phyloP scores from a whole-genome alignment of 2,797 vertebrate species.

The Euphonia xanthogaster region DNA sequence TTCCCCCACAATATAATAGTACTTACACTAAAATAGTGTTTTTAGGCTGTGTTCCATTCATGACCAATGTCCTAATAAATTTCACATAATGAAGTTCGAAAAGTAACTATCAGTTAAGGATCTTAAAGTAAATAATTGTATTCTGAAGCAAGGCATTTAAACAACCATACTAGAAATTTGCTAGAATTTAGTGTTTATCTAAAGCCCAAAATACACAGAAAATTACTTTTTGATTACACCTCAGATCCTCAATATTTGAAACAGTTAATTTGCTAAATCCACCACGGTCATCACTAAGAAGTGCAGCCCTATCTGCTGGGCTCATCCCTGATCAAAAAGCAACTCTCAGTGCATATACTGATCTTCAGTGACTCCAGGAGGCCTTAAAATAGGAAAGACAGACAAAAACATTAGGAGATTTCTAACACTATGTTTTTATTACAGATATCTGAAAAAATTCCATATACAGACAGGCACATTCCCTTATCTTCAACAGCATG shows the following conservation, averaged over 20 bases:
- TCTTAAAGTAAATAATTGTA: neutral
- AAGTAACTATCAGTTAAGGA: neutral
- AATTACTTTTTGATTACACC: neutral
- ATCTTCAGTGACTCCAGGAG: neutral
- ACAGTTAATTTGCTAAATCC: neutral
- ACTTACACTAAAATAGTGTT: neutral
- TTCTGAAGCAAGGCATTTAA: neutral
- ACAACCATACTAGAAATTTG: neutral
- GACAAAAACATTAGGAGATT: neutral
- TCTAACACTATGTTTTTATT: neutral
- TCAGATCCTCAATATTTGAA: neutral
- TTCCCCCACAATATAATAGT: neutral
- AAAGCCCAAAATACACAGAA: neutral
- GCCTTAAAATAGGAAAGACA: neutral
- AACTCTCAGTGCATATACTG: neutral
- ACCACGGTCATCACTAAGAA: neutral
- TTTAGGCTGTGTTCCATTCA: neutral
- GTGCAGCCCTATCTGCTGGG: neutral
- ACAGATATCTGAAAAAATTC: neutral
- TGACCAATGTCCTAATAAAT: neutral
- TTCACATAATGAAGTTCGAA: neutral
- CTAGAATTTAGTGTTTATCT: neutral
- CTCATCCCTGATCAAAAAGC: neutral
- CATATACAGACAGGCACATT: neutral
- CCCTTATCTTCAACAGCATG: neutral